Conservation (phyloP, 1,140 invertebrate species). For the Drosophila triauraria region DNA sequence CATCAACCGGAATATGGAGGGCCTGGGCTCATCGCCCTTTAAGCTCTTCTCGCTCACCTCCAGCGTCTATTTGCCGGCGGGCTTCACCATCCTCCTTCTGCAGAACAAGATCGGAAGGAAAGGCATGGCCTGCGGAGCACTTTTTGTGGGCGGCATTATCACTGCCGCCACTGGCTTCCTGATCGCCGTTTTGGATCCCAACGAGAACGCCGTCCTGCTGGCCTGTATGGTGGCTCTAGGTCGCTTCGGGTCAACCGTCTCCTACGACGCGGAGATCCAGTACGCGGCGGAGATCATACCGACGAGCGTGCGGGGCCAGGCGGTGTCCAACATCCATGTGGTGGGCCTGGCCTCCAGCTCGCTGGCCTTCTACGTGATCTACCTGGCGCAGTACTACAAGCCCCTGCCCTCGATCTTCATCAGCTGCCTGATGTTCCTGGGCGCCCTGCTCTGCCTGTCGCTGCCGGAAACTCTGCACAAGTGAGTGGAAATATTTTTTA, state of each 20-base stretch:
- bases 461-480: slow-evolving; percentile 88
- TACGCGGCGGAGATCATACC: slow-evolving; percentile 89
- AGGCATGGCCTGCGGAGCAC: slow-evolving; percentile 86
- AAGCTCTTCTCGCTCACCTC: slow-evolving; percentile 87
- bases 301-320: slow-evolving; percentile 87
- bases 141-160: slow-evolving; percentile 86
- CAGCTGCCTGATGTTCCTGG: slow-evolving; percentile 86
- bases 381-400: slow-evolving; percentile 85
- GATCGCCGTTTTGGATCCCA: slow-evolving; percentile 65
- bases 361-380: slow-evolving; percentile 78
- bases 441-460: slow-evolving; percentile 86
- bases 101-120: slow-evolving; percentile 87
- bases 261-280: slow-evolving; percentile 88
- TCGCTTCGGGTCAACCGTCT: slow-evolving; percentile 87
- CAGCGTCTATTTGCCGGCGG: slow-evolving; percentile 86
- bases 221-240: slow-evolving; percentile 85
- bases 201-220: slow-evolving; percentile 64
- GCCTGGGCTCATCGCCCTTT: slow-evolving; percentile 86
- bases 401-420: slow-evolving; percentile 87
- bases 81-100: slow-evolving; percentile 86
- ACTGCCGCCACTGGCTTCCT: slow-evolving; percentile 78
- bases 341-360: slow-evolving; percentile 86
- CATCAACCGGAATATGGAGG: slow-evolving; percentile 87
- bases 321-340: slow-evolving; percentile 86
- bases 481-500: slow-evolving; percentile 20